phyloP scores from a whole-genome alignment of 2,113 vertebrate genomes.

The Callopanchax toddi region DNA sequence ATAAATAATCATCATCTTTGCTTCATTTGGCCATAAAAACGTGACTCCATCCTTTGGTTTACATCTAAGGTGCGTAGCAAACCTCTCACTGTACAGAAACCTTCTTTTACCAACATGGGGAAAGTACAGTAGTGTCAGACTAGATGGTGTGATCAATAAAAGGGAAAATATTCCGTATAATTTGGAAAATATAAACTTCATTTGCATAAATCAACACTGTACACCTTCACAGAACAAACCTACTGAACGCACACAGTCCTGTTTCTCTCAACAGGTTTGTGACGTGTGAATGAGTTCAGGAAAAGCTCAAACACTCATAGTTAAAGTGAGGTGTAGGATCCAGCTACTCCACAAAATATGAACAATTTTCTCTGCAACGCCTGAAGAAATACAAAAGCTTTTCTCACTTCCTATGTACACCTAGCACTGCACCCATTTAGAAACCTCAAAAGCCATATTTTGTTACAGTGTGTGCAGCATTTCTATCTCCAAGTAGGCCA shows the following conservation, averaged over 20 bases:
- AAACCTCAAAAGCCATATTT: slow-evolving; percentile 15
- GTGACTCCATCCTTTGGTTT: slow-evolving; percentile 65
- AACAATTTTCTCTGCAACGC: not conserved
- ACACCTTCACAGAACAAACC: slow-evolving; percentile 50
- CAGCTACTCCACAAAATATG: slow-evolving; percentile 3
- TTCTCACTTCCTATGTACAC: not conserved
- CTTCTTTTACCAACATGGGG: slow-evolving; percentile 13
- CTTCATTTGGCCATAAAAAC: not conserved
- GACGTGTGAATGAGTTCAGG: not conserved
- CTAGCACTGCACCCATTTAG: not conserved
- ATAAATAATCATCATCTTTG: slow-evolving; percentile 12
- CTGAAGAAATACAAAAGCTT: not conserved
- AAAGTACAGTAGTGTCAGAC: slow-evolving; percentile 5
- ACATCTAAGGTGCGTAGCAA: slow-evolving; percentile 63
- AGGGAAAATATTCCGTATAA: not conserved
- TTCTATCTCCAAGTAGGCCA: slow-evolving; percentile 22
- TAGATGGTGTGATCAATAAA: slow-evolving; percentile 11
- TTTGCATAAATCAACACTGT: too few species aligned
- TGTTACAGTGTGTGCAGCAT: slow-evolving; percentile 28
- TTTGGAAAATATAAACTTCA: slow-evolving; percentile 5
- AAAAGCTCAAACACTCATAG: not conserved
- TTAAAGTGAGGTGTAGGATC: slow-evolving; percentile 13
- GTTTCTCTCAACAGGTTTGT: not conserved
- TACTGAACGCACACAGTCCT: slow-evolving; percentile 35
- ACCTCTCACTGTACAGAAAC: slow-evolving; percentile 40